Evolutionary conservation across 64 coral and sea anemone genomes (phyloP).

Genomic region (Montipora capricornis): DNA sequence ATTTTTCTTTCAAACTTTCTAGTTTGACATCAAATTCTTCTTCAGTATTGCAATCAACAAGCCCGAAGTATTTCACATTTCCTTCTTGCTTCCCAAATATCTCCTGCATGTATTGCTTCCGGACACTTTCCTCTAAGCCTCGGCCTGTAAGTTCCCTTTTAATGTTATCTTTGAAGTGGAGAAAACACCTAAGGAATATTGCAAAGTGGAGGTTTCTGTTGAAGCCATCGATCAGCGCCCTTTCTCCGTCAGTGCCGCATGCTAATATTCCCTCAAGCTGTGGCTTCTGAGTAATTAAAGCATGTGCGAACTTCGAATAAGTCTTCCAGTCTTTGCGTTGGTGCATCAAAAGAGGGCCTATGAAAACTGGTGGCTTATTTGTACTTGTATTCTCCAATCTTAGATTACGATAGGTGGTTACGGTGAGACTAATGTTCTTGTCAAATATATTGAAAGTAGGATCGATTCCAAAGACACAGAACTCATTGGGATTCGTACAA

Average conservation of each 20-base stretch:
- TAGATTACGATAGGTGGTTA: conserved; percentile 70
- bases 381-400: conserved; percentile 44
- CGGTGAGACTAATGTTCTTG: conserved; percentile 64
- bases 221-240: not conserved
- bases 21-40: not conserved
- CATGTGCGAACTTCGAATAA: conserved; percentile 48
- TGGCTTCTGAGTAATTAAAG: not conserved
- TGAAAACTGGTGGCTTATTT: conserved; percentile 62
- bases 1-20: not conserved
- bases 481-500: conserved; percentile 70
- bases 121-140: not conserved
- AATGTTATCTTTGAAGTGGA: conserved; percentile 12
- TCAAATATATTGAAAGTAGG: conserved; percentile 76
- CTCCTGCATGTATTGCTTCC: not conserved
- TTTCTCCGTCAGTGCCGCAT: conserved; percentile 51
- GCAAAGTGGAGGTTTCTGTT: not conserved
- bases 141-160: not conserved
- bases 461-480: conserved; percentile 70
- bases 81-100: not conserved
- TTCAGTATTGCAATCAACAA: conserved; percentile 1
- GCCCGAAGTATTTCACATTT: not conserved
- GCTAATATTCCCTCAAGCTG: conserved; percentile 38
- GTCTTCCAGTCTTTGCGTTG: conserved; percentile 66
- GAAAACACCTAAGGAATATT: conserved; percentile 42
- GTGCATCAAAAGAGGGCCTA: conserved; percentile 71